A percentile compares a stretch with the other conserved stretches of the same genome.
Conservation (phyloP, 2,797 vertebrate genomes). For the Enteromius trimaculatus region DNA sequence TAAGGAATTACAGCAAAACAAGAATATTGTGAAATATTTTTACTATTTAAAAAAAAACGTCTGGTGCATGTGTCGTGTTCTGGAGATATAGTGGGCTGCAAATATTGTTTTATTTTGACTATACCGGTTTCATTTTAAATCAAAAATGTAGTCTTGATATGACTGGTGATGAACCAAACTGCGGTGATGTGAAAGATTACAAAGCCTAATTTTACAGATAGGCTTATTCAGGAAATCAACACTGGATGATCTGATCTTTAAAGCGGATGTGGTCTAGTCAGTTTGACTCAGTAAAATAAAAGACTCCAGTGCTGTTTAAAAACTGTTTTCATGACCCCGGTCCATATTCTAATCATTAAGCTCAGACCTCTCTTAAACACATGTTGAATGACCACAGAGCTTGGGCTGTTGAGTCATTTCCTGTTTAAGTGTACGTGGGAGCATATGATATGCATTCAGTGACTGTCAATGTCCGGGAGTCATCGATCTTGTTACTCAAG, state of each 20-base stretch:
- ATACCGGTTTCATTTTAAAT: conserved; percentile 22
- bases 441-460: conserved; percentile 1
- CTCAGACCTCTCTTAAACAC: conserved; percentile 18
- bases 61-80: background rate
- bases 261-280: conserved; percentile 24
- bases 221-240: background rate
- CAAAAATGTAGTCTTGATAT: background rate
- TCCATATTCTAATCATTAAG: conserved; percentile 45
- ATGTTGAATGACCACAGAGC: conserved; percentile 17
- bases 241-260: background rate
- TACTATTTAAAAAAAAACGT: too few species aligned
- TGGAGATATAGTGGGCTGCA: background rate
- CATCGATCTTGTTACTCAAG: background rate
- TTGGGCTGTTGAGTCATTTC: conserved; percentile 22
- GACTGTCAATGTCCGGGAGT: conserved; percentile 1
- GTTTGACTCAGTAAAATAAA: background rate
- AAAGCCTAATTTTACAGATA: background rate
- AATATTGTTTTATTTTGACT: conserved; percentile 4
- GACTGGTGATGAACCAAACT: background rate
- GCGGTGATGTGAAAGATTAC: background rate
- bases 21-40: too few species aligned
- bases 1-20: too few species aligned
- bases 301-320: conserved; percentile 27
- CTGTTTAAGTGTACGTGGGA: conserved; percentile 11
- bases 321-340: conserved; percentile 27